Base-by-base conservation (phyloP, 2,797 vertebrate genomes). In the Melanitta fusca region DNA sequence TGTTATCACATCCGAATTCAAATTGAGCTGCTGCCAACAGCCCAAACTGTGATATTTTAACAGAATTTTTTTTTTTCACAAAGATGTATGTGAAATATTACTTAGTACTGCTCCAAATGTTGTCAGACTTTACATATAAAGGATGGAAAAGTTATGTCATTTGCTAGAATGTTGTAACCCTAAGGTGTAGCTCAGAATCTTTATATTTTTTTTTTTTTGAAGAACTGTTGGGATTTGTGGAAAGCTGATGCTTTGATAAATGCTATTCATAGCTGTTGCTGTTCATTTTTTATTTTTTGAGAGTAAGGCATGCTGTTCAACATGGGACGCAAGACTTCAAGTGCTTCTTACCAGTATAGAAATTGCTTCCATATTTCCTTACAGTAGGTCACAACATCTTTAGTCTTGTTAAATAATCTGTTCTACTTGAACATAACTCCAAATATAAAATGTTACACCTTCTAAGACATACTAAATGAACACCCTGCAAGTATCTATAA, bases 21-120 rank as follows among this genome's bases (percentile, higher is more conserved):
- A 72, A 53, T 39, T 64, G 60, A 86, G 41, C 73, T 88, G n/a
- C 38, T 92, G 39, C 62, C 85, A 86, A 8, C 49, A 93, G 56
- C 78, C 82, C 61, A 84, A 95, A 77, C 38, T 75, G 64, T 82
- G 57, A 80, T 75, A 58, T 51, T 73, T 81, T 54, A 89, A 65
- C 65, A 69, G 45, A 11, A 82, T 49, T 43, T 6, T 88, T 88
- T 86, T 75, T 91, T 81, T 17, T 39, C 30, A 54, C 43, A 22
- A 43, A 80, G 20, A 61, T 83, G 30, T 65, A 1, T 92, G 38
- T 79, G 88, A 87, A 93, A 60, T 84, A 71, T 41, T 88, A 56
- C 62, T 88, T 88, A 25, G 11, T 94, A 16, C 47, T 68, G 36
- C n/a, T 81, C 27, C 38, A 69, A 70, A 53, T 88, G 58, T 83